Evolutionary conservation across 30 jellyfish, hydroid and myxozoan genomes (phyloP), one percentile per base, ranked within the genome.

Genomic region (Aurelia aurita): DNA sequence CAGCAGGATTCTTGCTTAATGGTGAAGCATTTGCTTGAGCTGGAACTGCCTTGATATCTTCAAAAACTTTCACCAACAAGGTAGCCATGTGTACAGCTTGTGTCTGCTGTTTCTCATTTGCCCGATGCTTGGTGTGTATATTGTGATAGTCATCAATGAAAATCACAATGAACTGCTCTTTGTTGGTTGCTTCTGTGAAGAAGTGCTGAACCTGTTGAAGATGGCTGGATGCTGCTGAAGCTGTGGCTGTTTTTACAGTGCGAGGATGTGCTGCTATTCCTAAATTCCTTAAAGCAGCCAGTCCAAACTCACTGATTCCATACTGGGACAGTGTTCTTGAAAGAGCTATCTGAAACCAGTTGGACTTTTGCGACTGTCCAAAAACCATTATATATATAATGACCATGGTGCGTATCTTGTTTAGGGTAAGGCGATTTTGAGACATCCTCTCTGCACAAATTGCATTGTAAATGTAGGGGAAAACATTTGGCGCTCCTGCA

Each of bases 241-340:
- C 55, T 20, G 88, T 15, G 58, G 77, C 88, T 18, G 74, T 13
- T 32, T 76, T 76, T 34, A 61, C 74, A 74, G 74, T 76, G 14
- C 88, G 69, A 18, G 88, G 88, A 61, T 76, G 66, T 18, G 88
- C 88, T 18, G 77, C 88, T 18, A 76, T 76, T 14, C 88, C 79
- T 8, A 76, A 47, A 25, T 76, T 76, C 20, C 88, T 29, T 0
- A 76, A 29, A 21, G 84, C 43, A 20, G 84, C 19, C 84, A 71
- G 5, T 39, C 84, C 84, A 10, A 35, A 71, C 51, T 39, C 51
- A 39, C 51, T 39, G 9, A 39, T 58, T 58, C 27, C 31, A 59
- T 76, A 76, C 60, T 76, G 77, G 19, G 88, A 57, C 67, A 76
- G 61, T 57, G 77, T 76, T 58, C 77, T 76, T 26, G 88, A 28